Percentiles rank a stretch among this genome's conserved stretches.
These are phyloP conservation scores for Gandaritis pyraliata DNA, from an alignment of 2,888 invertebrate species.

Conservation along the genomic window DNA sequence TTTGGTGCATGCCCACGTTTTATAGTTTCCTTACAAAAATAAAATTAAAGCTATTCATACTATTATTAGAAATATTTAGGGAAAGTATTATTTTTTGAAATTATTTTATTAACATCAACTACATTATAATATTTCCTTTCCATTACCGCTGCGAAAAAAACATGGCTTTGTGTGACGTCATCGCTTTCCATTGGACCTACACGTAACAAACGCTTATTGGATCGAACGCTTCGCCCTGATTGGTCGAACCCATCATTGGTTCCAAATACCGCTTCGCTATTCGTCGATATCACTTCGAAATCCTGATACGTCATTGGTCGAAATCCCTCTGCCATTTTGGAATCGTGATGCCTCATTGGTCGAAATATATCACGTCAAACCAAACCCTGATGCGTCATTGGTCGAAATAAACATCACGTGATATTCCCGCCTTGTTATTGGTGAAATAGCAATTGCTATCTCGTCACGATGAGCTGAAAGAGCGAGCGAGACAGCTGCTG, in stretches of 20 bases:
- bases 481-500: conserved; percentile 92
- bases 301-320: conserved; percentile 15
- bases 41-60: too few relatives aligned
- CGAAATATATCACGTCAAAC: conserved; percentile 14
- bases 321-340: too few relatives aligned
- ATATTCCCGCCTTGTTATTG: conserved; percentile 29
- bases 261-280: conserved; percentile 8
- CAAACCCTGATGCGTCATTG: conserved; percentile 15
- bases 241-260: conserved; percentile 42
- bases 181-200: conserved; percentile 56
- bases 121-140: conserved; percentile 52
- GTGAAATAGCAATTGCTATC: conserved; percentile 87
- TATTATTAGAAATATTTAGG: too few relatives aligned
- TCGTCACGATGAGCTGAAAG: conserved; percentile 93
- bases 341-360: too few relatives aligned
- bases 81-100: too few relatives aligned
- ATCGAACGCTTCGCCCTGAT: conserved; percentile 47
- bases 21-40: too few relatives aligned
- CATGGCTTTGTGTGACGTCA: conserved; percentile 61
- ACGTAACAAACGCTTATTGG: conserved; percentile 56
- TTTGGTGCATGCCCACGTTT: too few relatives aligned
- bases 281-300: conserved; percentile 4
- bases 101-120: conserved; percentile 5
- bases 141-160: conserved; percentile 64
- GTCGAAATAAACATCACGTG: conserved; percentile 18